Evolutionary conservation across 2,113 vertebrate species (phyloP).

Genomic region (Murina feae): DNA sequence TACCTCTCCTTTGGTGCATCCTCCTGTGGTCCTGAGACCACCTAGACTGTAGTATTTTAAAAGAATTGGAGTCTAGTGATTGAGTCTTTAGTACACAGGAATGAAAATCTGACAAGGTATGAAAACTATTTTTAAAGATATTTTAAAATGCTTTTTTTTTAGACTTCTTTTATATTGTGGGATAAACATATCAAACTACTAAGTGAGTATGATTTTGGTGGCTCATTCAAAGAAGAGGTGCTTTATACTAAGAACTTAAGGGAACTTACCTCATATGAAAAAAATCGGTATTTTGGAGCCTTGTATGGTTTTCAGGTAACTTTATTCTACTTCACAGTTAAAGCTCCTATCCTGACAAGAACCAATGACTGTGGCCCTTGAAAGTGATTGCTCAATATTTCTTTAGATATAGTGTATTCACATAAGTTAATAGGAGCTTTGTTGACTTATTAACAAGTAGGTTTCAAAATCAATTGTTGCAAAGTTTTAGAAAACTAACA

Average conservation of each 20-base stretch:
- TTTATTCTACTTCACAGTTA: background rate
- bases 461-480: background rate
- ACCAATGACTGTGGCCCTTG: background rate
- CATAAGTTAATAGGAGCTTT: background rate
- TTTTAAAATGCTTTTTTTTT: background rate
- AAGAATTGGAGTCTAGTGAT: background rate
- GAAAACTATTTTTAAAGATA: background rate
- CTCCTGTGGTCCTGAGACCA: background rate
- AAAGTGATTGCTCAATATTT: background rate
- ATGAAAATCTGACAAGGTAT: background rate
- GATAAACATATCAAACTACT: background rate
- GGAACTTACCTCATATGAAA: background rate
- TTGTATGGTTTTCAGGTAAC: background rate
- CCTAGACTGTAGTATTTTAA: background rate
- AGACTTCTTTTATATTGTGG: background rate
- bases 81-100: background rate
- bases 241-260: background rate
- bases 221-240: background rate
- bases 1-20: background rate
- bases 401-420: background rate
- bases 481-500: background rate
- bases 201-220: background rate
- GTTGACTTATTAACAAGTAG: too few species aligned
- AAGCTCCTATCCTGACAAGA: background rate
- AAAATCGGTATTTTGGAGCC: background rate